These are phyloP conservation scores for Erethizon dorsatum DNA, from an alignment of 2,797 vertebrate species.

Conservation along the genomic window DNA sequence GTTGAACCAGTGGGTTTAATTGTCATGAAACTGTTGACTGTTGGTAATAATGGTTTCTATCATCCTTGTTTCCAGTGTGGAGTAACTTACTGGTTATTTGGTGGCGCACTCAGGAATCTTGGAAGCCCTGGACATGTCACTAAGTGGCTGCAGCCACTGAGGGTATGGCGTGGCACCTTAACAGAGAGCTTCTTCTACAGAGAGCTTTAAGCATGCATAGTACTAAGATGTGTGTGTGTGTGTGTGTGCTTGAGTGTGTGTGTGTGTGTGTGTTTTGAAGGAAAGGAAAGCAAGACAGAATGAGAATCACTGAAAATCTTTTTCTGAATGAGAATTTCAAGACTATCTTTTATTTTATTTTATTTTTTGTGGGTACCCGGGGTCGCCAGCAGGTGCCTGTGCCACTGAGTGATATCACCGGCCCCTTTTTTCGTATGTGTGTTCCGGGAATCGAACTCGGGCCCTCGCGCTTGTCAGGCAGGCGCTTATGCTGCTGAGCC, in stretches of 20 bases:
- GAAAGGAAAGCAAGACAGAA: neutral
- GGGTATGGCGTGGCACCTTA: conserved; percentile 68
- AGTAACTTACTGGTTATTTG: conserved; percentile 88
- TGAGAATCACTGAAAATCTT: neutral
- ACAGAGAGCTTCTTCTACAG: neutral
- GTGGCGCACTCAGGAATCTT: conserved; percentile 87
- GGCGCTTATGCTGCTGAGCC: too few species aligned
- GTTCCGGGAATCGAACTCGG: too few species aligned
- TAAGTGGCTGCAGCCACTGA: conserved; percentile 87
- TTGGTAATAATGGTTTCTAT: neutral
- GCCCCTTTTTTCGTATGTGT: too few species aligned
- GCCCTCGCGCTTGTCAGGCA: too few species aligned
- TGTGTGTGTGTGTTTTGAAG: neutral
- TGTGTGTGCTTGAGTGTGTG: too few species aligned
- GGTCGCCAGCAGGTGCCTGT: too few species aligned
- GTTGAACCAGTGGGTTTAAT: neutral
- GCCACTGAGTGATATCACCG: too few species aligned
- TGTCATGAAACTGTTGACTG: neutral
- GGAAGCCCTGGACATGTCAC: conserved; percentile 85
- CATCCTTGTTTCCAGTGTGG: conserved; percentile 86
- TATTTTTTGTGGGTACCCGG: too few species aligned
- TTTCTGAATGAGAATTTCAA: conserved; percentile 13
- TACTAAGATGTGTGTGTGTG: neutral
- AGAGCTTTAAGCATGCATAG: neutral
- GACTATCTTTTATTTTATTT: neutral